Base-by-base conservation (phyloP, 2,888 invertebrate genomes). In the Sphinx pinastri region DNA sequence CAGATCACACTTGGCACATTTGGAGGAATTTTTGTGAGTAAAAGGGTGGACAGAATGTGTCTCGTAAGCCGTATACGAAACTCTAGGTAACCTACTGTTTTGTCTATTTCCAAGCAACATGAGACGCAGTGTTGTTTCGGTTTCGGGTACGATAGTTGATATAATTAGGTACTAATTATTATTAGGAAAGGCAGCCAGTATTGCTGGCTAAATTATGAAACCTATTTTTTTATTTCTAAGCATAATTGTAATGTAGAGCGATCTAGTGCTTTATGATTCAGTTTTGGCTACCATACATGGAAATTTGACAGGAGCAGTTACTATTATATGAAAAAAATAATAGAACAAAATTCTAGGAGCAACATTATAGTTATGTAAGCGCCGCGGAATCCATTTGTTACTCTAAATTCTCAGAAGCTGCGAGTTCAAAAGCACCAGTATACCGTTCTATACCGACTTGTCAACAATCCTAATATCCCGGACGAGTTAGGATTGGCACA, bases 391-490 rank as follows among this genome's bases (percentile, higher is more conserved):
- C 60, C 45, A 63, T 7, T 13, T 19, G 49, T 13, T 25, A 12
- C 11, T 1, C 13, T 47, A 13, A 47, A 49, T 63, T 47, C 60
- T n/a, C n/a, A 47, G 60, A 60, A 60, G 14, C 5, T 16, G 2
- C 38, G 60, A 60, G 47, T 47, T 60, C 16, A 60, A 60, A n/a
- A 60, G 60, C 60, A 60, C n/a, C 16, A 52, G 55, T 55, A 55
- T 45, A 45, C 68, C 55, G 69, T 52, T 69, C 25, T 49, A 51
- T 47, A 57, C 54, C 74, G 75, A 82, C 79, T 80, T 82, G 79
- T 84, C 82, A 77, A 63, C 63, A 63, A 6, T 80, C 77, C 72
- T 72, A 76, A 54, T 72, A 70, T 38, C 38, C 38, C 5, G 38
- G 38, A 38, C 38, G 38, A 8, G 2, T 38, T 38, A 38, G 8